phyloP scores from a whole-genome alignment of 2,797 vertebrate genomes.

The Sebastes umbrosus region DNA sequence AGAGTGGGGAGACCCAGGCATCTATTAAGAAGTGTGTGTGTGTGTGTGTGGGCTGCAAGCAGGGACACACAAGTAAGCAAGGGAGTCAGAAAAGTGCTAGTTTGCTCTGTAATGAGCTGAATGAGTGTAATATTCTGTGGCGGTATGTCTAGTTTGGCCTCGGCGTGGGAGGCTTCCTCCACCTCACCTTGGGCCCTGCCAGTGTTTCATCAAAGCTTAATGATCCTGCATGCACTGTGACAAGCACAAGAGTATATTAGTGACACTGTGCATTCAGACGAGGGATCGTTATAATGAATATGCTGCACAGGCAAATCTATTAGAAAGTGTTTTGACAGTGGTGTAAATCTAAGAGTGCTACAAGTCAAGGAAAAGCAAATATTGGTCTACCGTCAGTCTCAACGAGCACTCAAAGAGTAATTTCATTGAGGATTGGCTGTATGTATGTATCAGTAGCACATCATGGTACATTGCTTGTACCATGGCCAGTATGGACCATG shows the following conservation, averaged over 20 bases:
- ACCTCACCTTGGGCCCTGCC: conserved; percentile 58
- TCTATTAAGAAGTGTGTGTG: conserved; percentile 48
- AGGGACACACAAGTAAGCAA: conserved; percentile 39
- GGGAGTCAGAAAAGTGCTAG: conserved; percentile 31
- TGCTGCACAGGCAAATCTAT: conserved; percentile 29
- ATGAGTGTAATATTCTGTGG: conserved; percentile 56
- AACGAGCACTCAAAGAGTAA: not conserved
- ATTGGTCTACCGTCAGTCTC: not conserved
- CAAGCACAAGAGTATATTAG: conserved; percentile 54
- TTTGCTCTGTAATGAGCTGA: conserved; percentile 69
- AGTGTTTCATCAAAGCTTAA: conserved; percentile 71
- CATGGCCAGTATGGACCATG: not conserved
- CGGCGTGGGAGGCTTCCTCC: conserved; percentile 55
- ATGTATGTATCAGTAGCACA: not conserved
- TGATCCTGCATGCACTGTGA: conserved; percentile 47
- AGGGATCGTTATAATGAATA: conserved; percentile 55
- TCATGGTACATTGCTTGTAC: not conserved
- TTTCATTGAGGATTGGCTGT: not conserved
- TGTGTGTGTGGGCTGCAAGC: conserved; percentile 32
- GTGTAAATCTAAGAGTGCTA: conserved; percentile 5
- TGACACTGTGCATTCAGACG: conserved; percentile 48
- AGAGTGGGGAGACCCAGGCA: conserved; percentile 48
- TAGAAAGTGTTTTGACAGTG: conserved; percentile 20
- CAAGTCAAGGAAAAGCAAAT: conserved; percentile 3
- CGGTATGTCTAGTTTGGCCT: conserved; percentile 43